Evolutionary conservation across 2,113 vertebrate species (phyloP), one percentile per base, ranked within the genome.

Genomic region (Gymnorhina tibicen): DNA sequence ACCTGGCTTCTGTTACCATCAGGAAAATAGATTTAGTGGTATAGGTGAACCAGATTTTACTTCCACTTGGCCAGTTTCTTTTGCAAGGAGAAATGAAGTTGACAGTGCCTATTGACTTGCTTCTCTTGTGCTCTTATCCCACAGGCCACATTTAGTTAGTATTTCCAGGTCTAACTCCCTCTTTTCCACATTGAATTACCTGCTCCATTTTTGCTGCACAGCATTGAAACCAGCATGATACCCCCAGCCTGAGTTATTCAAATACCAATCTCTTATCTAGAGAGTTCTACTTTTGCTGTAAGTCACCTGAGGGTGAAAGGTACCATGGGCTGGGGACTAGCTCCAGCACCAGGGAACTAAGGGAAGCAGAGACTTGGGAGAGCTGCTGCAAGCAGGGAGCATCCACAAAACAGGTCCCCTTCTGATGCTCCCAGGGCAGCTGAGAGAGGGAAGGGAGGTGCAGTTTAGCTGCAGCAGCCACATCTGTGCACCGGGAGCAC

Each of bases 161-260:
- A 42, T 70, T 92, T 58, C 68, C 47, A 69, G 13, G 13, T 46
- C 28, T 86, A 58, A 32, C 28, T 62, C n/a, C 18, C 12, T 39
- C 3, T 49, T 81, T 39, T 41, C 86, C 28, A 0, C 22, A 15
- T 21, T 9, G 28, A 69, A 7, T 73, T 69, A 47, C 44, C 21
- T 53, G 37, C 22, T 84, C 79, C 9, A 4, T 58, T 91, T 91
- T 62, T 58, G 50, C 42, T 81, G 55, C 55, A 21, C 18, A 64
- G 11, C 41, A 23, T 4, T 41, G 46, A 84, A 77, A 77, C 24
- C 46, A 64, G 23, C 32, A 39, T 14, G 13, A 89, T 22, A 35
- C 0, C 17, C 7, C 11, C 9, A 78, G 1, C 16, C 7, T 41
- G 47, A 28, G n/a, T 5, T 28, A 56, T n/a, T 39, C 15, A 69